Percentiles rank a stretch among this genome's conserved stretches.
Evolutionary conservation across 2,797 vertebrate species (phyloP).

Genomic region (Sciurus carolinensis): DNA sequence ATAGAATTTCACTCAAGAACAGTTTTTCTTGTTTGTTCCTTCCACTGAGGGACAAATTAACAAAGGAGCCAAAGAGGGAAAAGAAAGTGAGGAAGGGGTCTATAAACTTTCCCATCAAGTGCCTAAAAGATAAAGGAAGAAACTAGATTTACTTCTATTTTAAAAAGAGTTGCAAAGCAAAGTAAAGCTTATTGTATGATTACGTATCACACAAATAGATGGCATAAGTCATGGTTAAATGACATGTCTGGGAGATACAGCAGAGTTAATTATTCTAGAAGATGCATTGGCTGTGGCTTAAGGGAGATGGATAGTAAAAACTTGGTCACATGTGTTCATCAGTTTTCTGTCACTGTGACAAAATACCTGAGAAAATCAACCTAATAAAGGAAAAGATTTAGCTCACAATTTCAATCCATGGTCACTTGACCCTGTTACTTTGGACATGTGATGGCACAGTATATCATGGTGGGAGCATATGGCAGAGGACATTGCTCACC

Average conservation of each 20-base stretch:
- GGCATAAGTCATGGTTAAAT: not conserved
- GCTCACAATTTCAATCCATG: not conserved
- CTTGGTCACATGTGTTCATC: not conserved
- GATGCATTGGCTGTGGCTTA: not conserved
- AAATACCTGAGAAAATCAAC: not conserved
- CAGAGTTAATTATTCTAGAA: slow-evolving; percentile 4
- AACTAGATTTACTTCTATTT: not conserved
- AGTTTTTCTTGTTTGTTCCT: not conserved
- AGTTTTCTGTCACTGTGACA: not conserved
- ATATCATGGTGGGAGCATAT: too few relatives aligned
- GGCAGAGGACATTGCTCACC: not conserved
- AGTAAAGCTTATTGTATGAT: not conserved
- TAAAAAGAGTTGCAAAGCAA: not conserved
- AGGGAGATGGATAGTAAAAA: not conserved
- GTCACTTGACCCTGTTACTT: not conserved
- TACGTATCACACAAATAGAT: not conserved
- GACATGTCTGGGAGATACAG: not conserved
- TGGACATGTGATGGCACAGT: not conserved
- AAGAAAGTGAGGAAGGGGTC: not conserved
- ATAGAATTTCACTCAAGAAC: not conserved
- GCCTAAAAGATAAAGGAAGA: not conserved
- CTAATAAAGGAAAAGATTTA: not conserved
- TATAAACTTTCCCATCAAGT: not conserved
- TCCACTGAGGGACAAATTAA: not conserved
- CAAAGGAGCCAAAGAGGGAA: not conserved